Evolutionary conservation across 92 coral and sea anemone genomes (phyloP), one percentile per base, ranked within the genome.

Genomic region (Phenganax marumi): DNA sequence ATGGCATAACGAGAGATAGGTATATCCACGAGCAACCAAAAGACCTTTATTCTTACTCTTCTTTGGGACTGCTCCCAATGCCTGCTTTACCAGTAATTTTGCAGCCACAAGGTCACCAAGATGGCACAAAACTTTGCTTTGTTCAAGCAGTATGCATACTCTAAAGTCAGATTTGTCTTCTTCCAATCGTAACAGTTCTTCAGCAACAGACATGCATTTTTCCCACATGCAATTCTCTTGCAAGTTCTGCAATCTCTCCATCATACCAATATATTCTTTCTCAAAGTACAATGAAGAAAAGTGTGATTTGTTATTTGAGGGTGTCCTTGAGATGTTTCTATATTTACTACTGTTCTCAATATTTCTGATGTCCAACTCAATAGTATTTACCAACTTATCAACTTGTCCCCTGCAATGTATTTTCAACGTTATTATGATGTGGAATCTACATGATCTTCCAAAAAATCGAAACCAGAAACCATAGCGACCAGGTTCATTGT

Each of bases 401-500:
- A 76, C 70, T 22, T 69, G 68, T 43, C 63, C 70, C 50, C 78
- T 77, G 73, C 88, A 89, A 33, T 81, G 88, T 12, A 95, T 73
- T 86, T 89, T 92, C 3, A 95, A 76, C 13, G 88, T 86, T 9
- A 95, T 79, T 5, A 83, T 87, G 52, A 95, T 77, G 49, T 89
- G 93, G 85, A 89, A 92, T 25, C 85, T 92, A 24, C 90, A 92
- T 7, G 85, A 87, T 73, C 86, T 89, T 21, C 94, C 92, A 19
- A 92, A 88, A 76, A 92, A 91, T 8, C 98, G 91, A 85, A 95
- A 92, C 98, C 98, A 95, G 81, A 95, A 92, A 23, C 98, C 98
- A n/a, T 76, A 24, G 43, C 60, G 21, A 57, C 50, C 54, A 55
- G 43, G 50, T 24, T 26, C 43, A 17, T 2, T 13, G 8, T 57